phyloP scores from a whole-genome alignment of 2,113 vertebrate species.

The Callospermophilus lateralis region DNA sequence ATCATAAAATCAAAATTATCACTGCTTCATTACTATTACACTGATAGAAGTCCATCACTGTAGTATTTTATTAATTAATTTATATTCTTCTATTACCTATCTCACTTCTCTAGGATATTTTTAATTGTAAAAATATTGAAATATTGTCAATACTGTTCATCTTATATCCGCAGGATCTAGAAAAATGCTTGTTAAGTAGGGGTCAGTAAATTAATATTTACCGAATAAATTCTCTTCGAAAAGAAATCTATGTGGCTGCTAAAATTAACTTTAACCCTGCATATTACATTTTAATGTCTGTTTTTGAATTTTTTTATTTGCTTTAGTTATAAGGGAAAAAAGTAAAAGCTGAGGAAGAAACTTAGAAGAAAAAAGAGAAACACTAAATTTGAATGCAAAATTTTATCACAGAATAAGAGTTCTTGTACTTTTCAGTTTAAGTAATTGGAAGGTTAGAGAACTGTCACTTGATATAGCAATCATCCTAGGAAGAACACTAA shows the following conservation, averaged over 20 bases:
- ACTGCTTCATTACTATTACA: neutral
- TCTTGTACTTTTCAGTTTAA: conserved; percentile 58
- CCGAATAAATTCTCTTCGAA: neutral
- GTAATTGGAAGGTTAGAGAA: conserved; percentile 39
- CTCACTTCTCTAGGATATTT: neutral
- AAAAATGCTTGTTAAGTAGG: conserved; percentile 17
- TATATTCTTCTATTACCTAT: neutral
- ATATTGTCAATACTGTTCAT: neutral
- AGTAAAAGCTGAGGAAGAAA: neutral
- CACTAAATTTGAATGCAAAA: neutral
- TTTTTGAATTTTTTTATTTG: neutral
- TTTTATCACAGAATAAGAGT: neutral
- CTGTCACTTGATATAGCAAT: neutral
- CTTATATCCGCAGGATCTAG: neutral
- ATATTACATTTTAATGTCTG: neutral
- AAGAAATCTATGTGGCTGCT: neutral
- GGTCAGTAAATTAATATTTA: neutral
- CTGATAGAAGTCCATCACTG: neutral
- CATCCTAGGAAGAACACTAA: conserved; percentile 39
- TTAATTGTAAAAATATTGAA: conserved; percentile 27
- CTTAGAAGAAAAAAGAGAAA: neutral
- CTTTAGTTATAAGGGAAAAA: neutral
- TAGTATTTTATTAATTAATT: neutral
- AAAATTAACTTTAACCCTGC: neutral
- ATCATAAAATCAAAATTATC: conserved; percentile 10